Percentiles rank a stretch among this genome's conserved stretches.
Conservation (phyloP, 2,888 invertebrate species). For the Synergus laeviventris region DNA sequence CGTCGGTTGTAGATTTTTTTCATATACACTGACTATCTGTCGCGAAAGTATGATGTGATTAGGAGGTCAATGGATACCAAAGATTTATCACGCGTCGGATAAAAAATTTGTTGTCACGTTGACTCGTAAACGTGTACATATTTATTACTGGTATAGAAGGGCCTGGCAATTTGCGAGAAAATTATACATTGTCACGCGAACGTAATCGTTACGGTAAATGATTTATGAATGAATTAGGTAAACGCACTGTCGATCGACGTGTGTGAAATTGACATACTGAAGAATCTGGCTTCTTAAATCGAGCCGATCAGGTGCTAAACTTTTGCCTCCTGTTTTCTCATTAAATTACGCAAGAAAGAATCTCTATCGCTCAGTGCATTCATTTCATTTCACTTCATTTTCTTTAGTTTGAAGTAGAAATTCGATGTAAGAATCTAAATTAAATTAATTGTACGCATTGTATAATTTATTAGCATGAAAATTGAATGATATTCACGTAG, state of each 20-base stretch:
- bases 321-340: background rate
- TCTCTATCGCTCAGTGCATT: too few species aligned
- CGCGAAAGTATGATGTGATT: slow-evolving; percentile 52
- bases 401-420: too few species aligned
- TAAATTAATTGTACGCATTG: slow-evolving; percentile 19
- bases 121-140: slow-evolving; percentile 47
- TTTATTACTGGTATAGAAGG: slow-evolving; percentile 27
- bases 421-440: background rate
- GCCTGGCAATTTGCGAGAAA: slow-evolving; percentile 40
- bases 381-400: too few species aligned
- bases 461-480: slow-evolving; percentile 21
- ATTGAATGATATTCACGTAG: slow-evolving; percentile 15
- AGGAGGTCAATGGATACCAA: slow-evolving; percentile 57
- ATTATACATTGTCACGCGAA: slow-evolving; percentile 47
- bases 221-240: slow-evolving; percentile 52
- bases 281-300: slow-evolving; percentile 2
- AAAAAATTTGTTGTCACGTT: slow-evolving; percentile 52
- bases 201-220: slow-evolving; percentile 44
- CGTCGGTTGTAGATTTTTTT: background rate
- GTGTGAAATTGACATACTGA: slow-evolving; percentile 4
- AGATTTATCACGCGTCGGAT: slow-evolving; percentile 54
- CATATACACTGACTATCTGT: slow-evolving; percentile 29
- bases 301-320: background rate
- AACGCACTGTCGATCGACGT: slow-evolving; percentile 35
- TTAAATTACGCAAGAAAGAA: background rate